Base-by-base conservation (phyloP, 2,113 vertebrate genomes). In the Opisthocomus hoazin region DNA sequence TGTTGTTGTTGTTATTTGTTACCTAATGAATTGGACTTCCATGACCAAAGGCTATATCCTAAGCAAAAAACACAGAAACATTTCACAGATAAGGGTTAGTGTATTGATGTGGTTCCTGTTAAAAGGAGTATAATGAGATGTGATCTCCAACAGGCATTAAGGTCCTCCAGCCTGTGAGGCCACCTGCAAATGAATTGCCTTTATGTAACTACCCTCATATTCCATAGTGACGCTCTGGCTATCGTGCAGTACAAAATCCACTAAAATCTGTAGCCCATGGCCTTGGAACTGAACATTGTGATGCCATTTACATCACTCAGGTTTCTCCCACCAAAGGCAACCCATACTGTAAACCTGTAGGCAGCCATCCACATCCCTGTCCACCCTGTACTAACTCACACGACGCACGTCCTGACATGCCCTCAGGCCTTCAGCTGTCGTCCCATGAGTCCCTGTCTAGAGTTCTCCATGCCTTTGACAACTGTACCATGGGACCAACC, bases 201-300 rank as follows among this genome's bases (percentile, higher is more conserved):
- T 94, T 37, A 30, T 64, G 34, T 19, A 58, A 70, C 69, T 80
- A 53, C 18, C 36, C 65, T 65, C 12, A 34, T 63, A 51, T 54
- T 86, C 66, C 8, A 2, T 20, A 71, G 64, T 37, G 21, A 68
- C 23, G 54, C 13, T 5, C 36, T 64, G 39, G 24, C 12, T 85
- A 24, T 63, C 3, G 0, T 11, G 29, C 34, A 46, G 24, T 39
- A 41, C 22, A 54, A 74, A n/a, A 66, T 43, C 30, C 41, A 27
- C 6, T 43, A 22, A 56, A 83, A 43, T 39, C 53, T 56, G 41
- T 34, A 32, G 37, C 11, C 50, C 37, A 14, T 3, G 1, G 32
- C 20, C 56, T 85, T 77, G 43, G 56, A 87, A 69, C 23, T 21
- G 27, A 74, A 79, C 12, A 34, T 15, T 0, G 0, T 0, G 0